Base-by-base conservation (phyloP, 1,140 invertebrate species). In the Brachionus rubens region DNA sequence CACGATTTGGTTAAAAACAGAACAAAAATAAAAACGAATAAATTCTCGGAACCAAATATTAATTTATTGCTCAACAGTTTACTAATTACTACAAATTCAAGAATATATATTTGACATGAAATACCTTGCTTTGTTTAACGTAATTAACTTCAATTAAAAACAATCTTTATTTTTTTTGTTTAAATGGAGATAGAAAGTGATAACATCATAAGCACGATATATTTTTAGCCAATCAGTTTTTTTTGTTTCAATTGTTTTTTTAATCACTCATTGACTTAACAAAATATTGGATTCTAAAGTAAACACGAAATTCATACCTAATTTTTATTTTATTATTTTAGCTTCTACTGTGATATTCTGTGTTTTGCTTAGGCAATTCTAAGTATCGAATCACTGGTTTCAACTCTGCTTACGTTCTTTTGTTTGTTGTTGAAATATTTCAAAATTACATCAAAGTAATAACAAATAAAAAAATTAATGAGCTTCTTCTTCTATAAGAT, bases 31-130 rank as follows among this genome's bases (percentile, higher is more conserved):
- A n/a, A n/a, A n/a, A n/a, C n/a, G n/a, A n/a, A n/a, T n/a, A n/a
- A n/a, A n/a, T n/a, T n/a, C n/a, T n/a, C n/a, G n/a, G n/a, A n/a
- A n/a, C n/a, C n/a, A 10, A 36, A 33, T 16, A 1, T 21, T 59
- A 59, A 59, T 59, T 59, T 59, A 36, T 59, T 59, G 30, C 54
- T 59, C 54, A 59, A 59, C 54, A 59, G 54, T 33, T 59, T 16
- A n/a, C n/a, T 59, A 59, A 59, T 59, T 59, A 59, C 33, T 36
- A 36, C 4, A 3, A 36, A 36, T 9, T 5, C 33, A 36, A 36
- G 19, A 59, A 19, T 16, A 1, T 36, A 36, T 33, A 33, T 16
- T 16, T 59, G 30, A 59, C 54, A 59, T 59, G 54, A 59, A 59
- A 59, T 59, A 36, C 16, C 36, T 36, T 59, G 33, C 36, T 6